Base-by-base conservation (phyloP, 1,140 invertebrate genomes). In the Hetaerina americana region DNA sequence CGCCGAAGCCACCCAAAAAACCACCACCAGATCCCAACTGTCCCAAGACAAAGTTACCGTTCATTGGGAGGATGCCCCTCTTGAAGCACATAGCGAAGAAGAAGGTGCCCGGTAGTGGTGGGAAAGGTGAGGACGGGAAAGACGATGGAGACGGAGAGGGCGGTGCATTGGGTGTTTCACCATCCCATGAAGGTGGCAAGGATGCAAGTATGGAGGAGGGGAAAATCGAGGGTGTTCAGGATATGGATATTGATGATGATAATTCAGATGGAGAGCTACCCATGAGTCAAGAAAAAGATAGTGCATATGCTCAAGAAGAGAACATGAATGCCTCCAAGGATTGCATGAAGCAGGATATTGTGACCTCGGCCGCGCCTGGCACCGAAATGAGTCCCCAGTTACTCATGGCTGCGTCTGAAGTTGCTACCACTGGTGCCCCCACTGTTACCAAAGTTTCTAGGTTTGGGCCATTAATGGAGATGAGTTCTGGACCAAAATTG, bases 21-120 rank as follows among this genome's bases (percentile, higher is more conserved):
- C 69, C 69, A 79, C 70, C 71, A 73, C 29, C 76, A 66, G 66
- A 72, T 25, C 71, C 73, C 5, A 71, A 27, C 27, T 66, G 75
- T 68, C 76, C 77, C 15, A 79, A 77, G 74, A 73, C 87, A n/a
- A 89, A 89, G 75, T 75, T 89, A 29, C 88, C 88, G 0, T 89
- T 90, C 72, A 90, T 89, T 68, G 88, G 88, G 0, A 80, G 88
- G 75, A 85, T 90, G 80, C 88, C 88, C 0, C 77, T 90, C 40
- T 87, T 89, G 69, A 89, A 89, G 57, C 57, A 73, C 66, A 24
- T 70, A 27, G 71, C 70, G 40, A 74, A 74, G 28, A 49, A 68
- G 27, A 68, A 71, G 26, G 74, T 24, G 26, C 66, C 84, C 84
- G 0, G 84, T 84, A 31, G 83, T 85, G 0, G 84, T 84, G 0